Evolutionary conservation across 2,113 vertebrate genomes (phyloP).

Genomic region (Triplophysa siluroides): DNA sequence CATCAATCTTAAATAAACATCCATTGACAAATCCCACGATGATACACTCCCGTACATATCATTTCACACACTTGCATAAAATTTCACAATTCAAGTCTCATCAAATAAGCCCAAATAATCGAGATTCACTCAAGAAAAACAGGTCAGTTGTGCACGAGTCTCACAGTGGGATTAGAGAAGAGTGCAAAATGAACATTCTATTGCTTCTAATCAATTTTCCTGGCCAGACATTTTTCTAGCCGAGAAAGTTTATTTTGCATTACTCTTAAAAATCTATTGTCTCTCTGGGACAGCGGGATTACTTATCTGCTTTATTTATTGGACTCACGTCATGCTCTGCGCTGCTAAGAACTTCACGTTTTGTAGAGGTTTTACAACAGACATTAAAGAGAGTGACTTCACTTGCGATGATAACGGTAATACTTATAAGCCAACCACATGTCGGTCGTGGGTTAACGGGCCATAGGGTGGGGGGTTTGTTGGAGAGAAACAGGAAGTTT

Average conservation of each 20-base stretch:
- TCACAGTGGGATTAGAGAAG: neutral
- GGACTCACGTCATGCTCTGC: neutral
- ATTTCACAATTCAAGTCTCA: neutral
- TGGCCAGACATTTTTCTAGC: too few species aligned
- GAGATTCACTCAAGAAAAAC: constrained; percentile 5
- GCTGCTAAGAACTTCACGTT: neutral
- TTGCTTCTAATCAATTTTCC: too few species aligned
- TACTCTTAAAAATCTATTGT: too few species aligned
- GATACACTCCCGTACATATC: neutral
- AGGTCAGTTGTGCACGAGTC: neutral
- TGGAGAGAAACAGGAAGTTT: constrained; percentile 13
- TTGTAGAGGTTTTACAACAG: neutral
- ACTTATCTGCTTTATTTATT: too few species aligned
- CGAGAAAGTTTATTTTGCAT: too few species aligned
- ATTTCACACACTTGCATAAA: neutral
- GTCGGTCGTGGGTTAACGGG: neutral
- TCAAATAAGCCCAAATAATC: neutral
- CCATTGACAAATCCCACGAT: constrained; percentile 14
- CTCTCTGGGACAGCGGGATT: too few species aligned
- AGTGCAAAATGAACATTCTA: too few species aligned
- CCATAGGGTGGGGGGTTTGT: constrained; percentile 1
- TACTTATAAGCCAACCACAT: neutral
- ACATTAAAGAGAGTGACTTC: neutral
- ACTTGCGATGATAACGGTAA: neutral
- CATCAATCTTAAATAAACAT: constrained; percentile 52